phyloP scores from a whole-genome alignment of 1,140 invertebrate species.

The Temnothorax nylanderi region DNA sequence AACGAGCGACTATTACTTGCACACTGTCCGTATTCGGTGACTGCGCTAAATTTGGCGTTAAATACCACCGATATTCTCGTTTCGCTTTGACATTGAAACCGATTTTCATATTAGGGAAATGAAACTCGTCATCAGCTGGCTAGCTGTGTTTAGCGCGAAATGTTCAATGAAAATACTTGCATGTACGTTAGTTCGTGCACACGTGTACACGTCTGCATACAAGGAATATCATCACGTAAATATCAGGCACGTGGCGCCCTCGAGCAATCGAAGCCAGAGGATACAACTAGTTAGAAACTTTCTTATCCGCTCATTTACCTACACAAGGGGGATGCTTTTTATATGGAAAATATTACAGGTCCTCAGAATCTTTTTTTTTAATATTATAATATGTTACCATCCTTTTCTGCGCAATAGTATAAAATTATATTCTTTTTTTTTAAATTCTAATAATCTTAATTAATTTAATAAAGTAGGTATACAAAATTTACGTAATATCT shows the following conservation, averaged over 20 bases:
- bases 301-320: background rate
- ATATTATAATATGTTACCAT: background rate
- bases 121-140: background rate
- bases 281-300: conserved; percentile 36
- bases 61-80: background rate
- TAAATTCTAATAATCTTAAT: background rate
- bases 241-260: conserved; percentile 71
- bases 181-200: background rate
- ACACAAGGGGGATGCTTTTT: background rate
- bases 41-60: background rate
- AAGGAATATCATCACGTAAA: background rate
- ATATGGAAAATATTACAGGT: background rate
- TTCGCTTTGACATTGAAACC: conserved; percentile 15
- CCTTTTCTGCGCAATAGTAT: background rate
- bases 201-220: background rate
- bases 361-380: background rate
- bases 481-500: too few species aligned
- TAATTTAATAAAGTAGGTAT: background rate
- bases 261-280: conserved; percentile 60
- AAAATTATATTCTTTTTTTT: background rate
- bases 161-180: conserved; percentile 12
- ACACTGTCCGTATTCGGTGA: background rate
- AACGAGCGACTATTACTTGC: background rate
- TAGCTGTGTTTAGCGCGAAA: background rate
- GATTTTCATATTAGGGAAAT: conserved; percentile 30